Evolutionary conservation across 2,113 vertebrate genomes (phyloP).

Genomic region (Ameiurus melas): DNA sequence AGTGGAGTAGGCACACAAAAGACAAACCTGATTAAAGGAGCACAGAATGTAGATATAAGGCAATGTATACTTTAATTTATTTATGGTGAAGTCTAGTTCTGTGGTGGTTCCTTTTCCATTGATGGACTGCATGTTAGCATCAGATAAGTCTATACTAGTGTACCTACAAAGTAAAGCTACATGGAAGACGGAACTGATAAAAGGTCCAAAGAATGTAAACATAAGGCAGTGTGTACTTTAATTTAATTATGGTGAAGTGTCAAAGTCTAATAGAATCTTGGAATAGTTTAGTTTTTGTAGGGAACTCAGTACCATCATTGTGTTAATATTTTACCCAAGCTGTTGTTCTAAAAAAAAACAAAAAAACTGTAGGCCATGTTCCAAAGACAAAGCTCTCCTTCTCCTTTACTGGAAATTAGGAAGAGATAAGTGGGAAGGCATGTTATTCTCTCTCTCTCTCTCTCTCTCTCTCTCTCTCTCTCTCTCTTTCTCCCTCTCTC

Average conservation of each 20-base stretch:
- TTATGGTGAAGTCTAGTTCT: neutral
- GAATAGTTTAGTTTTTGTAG: neutral
- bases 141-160: neutral
- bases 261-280: neutral
- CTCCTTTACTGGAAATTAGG: conserved; percentile 21
- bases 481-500: neutral
- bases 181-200: neutral
- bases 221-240: neutral
- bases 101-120: neutral
- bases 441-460: neutral
- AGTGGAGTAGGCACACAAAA: neutral
- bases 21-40: neutral
- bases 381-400: neutral
- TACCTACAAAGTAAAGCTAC: neutral
- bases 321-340: neutral
- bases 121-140: neutral
- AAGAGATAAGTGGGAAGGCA: neutral
- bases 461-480: neutral
- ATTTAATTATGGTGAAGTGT: neutral
- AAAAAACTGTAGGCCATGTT: neutral
- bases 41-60: neutral
- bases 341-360: neutral
- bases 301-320: neutral
- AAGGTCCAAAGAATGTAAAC: neutral
- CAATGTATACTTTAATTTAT: neutral